A percentile compares a stretch with the other conserved stretches of the same genome.
phyloP scores from a whole-genome alignment of 2,113 vertebrate species.

The Arvicanthis niloticus region DNA sequence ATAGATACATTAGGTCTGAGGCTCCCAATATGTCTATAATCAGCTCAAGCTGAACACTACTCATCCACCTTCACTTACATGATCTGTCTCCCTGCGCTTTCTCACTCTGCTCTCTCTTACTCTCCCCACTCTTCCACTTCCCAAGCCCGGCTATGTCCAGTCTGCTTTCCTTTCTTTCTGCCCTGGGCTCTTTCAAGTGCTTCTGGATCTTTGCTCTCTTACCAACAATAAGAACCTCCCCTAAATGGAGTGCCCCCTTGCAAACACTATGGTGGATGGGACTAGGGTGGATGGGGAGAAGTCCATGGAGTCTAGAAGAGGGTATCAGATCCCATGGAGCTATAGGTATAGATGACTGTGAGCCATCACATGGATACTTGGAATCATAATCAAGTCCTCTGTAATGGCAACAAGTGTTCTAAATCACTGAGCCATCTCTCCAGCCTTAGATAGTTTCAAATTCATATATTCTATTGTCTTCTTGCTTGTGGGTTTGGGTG shows the following conservation, averaged over 20 bases:
- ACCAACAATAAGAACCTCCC: background rate
- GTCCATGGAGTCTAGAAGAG: background rate
- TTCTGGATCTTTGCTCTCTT: background rate
- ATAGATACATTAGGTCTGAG: background rate
- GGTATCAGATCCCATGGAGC: background rate
- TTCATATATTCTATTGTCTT: background rate
- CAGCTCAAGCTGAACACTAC: background rate
- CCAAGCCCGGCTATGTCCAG: background rate
- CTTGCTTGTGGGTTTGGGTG: background rate
- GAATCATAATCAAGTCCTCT: background rate
- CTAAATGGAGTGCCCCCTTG: background rate
- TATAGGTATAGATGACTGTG: background rate
- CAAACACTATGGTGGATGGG: background rate
- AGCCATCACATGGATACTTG: too few relatives aligned
- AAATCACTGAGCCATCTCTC: background rate
- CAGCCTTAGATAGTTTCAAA: background rate
- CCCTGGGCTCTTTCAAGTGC: background rate
- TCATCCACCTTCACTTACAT: background rate
- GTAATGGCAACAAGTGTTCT: background rate
- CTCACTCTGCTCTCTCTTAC: background rate
- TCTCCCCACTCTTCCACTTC: background rate
- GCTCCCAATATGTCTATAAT: background rate
- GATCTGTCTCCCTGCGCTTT: background rate
- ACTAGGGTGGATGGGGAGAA: background rate
- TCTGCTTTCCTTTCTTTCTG: background rate